A percentile compares a stretch with the other conserved stretches of the same genome.
These are phyloP conservation scores for Drosophila punjabiensis DNA, from an alignment of 1,140 invertebrate genomes.

Conservation along the genomic window DNA sequence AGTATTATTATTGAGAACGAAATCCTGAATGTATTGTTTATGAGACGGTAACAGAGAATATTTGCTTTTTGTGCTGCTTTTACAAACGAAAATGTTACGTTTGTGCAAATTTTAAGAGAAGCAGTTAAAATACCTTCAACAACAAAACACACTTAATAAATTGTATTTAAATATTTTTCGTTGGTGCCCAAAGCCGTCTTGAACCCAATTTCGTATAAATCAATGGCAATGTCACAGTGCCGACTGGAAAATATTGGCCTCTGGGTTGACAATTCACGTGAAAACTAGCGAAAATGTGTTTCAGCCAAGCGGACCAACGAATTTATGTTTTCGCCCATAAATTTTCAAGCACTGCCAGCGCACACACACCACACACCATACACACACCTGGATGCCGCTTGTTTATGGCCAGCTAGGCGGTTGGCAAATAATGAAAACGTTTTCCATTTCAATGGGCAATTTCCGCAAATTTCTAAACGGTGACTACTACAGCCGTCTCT, in stretches of 20 bases:
- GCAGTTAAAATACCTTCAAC: too few relatives aligned
- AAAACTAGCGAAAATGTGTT: conserved; percentile 70
- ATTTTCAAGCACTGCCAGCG: conserved; percentile 46
- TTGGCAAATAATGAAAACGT: conserved; percentile 83
- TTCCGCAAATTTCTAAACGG: conserved; percentile 79
- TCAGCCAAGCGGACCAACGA: conserved; percentile 55
- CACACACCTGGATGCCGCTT: conserved; percentile 62
- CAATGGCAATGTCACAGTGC: conserved; percentile 70
- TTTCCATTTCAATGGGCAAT: conserved; percentile 84
- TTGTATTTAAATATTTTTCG: not conserved
- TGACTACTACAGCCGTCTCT: conserved; percentile 18
- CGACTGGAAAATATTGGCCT: conserved; percentile 52
- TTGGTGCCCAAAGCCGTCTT: not conserved
- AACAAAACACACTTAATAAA: not conserved
- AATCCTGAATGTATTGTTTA: not conserved
- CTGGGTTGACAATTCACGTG: conserved; percentile 69
- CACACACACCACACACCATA: conserved; percentile 20
- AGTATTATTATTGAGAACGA: not conserved
- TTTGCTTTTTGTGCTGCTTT: too few relatives aligned
- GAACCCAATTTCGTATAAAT: conserved; percentile 60
- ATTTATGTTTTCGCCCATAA: conserved; percentile 75
- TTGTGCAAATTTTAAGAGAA: too few relatives aligned
- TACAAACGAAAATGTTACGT: too few relatives aligned
- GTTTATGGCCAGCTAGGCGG: conserved; percentile 66
- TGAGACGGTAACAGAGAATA: not conserved